Percentiles rank a stretch among this genome's conserved stretches.
phyloP scores from a whole-genome alignment of 2,888 invertebrate genomes.

The Thymelicus sylvestris region DNA sequence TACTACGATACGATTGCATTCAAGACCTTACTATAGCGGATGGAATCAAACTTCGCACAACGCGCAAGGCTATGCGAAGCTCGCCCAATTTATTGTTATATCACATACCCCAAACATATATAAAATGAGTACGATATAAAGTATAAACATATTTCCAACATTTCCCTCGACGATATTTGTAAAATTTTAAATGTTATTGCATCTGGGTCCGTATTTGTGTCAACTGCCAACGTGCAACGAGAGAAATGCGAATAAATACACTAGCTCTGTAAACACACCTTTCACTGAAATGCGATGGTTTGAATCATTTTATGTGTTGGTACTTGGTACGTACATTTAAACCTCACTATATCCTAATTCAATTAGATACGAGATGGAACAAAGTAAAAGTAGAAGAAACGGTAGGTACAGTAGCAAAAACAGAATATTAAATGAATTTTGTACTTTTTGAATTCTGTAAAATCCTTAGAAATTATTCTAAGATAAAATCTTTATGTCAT shows the following conservation, averaged over 20 bases:
- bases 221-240: slow-evolving; percentile 19
- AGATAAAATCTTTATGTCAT: too few species aligned
- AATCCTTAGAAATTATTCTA: too few species aligned
- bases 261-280: slow-evolving; percentile 10
- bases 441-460: too few species aligned
- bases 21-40: too few species aligned
- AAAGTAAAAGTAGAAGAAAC: not conserved
- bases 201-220: slow-evolving; percentile 28
- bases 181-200: slow-evolving; percentile 35
- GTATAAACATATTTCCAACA: slow-evolving; percentile 17
- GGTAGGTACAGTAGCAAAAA: not conserved
- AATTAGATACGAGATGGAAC: slow-evolving; percentile 9
- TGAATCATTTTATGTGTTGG: slow-evolving; percentile 18
- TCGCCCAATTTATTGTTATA: too few species aligned
- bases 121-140: slow-evolving; percentile 9
- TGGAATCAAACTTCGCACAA: too few species aligned
- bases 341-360: slow-evolving; percentile 3
- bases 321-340: slow-evolving; percentile 9
- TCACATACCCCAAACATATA: not conserved
- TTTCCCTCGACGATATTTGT: slow-evolving; percentile 27
- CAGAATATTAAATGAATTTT: not conserved
- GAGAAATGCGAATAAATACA: slow-evolving; percentile 29
- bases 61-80: too few species aligned
- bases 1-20: too few species aligned
- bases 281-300: slow-evolving; percentile 21